A percentile compares a stretch with the other conserved stretches of the same genome.
Evolutionary conservation across 2,113 vertebrate genomes (phyloP).

Genomic region (Macquaria ambigua): DNA sequence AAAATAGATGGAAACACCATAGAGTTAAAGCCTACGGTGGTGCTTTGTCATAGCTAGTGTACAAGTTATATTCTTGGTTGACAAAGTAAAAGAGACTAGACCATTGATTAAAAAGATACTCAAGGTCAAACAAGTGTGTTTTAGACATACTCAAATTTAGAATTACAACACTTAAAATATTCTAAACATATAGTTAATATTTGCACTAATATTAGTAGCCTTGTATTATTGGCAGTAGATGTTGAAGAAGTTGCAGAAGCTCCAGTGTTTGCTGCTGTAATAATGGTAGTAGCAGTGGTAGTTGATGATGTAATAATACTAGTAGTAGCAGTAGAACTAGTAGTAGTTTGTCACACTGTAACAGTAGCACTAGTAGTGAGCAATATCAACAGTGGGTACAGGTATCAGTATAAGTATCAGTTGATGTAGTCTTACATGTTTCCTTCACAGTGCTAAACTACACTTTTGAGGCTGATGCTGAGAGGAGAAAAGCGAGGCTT

Average conservation of each 20-base stretch:
- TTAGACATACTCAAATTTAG: no score
- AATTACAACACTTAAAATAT: no score
- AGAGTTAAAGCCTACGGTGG: no score
- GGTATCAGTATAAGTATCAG: background rate
- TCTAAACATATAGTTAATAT: background rate
- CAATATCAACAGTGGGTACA: background rate
- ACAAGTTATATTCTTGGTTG: background rate
- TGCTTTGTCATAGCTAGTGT: background rate
- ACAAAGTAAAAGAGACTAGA: background rate
- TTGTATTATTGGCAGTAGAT: no score
- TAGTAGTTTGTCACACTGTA: background rate
- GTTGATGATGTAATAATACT: background rate
- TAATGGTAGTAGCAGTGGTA: background rate
- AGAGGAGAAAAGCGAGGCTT: slow-evolving; percentile 80
- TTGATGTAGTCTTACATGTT: background rate
- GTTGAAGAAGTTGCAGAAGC: no score
- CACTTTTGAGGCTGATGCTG: slow-evolving; percentile 86
- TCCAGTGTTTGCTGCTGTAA: background rate
- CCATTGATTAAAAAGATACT: background rate
- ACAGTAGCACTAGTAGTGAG: background rate
- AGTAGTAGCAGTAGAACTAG: background rate
- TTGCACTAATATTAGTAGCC: background rate
- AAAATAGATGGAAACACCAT: background rate
- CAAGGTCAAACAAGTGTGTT: background rate
- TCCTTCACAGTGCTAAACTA: slow-evolving; percentile 81